Conservation (phyloP, 2,888 invertebrate genomes). For the Spodoptera exigua region DNA sequence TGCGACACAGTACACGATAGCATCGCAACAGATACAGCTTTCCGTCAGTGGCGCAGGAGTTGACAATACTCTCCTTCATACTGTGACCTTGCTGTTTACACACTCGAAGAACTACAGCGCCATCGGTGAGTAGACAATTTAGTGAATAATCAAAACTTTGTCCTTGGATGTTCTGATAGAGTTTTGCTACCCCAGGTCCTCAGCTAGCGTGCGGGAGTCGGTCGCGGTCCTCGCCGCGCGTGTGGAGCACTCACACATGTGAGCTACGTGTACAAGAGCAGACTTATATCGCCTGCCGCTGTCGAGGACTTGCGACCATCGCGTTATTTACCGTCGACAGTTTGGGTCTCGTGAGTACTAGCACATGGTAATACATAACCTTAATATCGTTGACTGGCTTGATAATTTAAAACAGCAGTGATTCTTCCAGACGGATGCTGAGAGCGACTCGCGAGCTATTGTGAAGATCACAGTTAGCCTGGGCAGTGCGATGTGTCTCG, state of each 20-base stretch:
- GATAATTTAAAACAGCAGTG: not conserved
- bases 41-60: conserved; percentile 70
- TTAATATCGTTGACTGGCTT: no score
- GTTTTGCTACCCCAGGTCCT: conserved; percentile 65
- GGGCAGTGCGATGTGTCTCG: conserved; percentile 81
- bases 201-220: conserved; percentile 81
- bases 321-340: conserved; percentile 80
- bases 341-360: conserved; percentile 76
- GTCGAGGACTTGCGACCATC: conserved; percentile 80
- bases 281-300: conserved; percentile 77
- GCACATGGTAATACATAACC: not conserved
- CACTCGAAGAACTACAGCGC: conserved; percentile 82
- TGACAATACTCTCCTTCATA: conserved; percentile 77
- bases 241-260: conserved; percentile 81
- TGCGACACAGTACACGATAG: conserved; percentile 91
- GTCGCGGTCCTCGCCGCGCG: conserved; percentile 80
- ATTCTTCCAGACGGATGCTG: conserved; percentile 76
- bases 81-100: conserved; percentile 77
- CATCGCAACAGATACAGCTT: conserved; percentile 88
- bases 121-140: conserved; percentile 69
- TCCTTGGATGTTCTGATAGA: not conserved
- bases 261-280: conserved; percentile 81
- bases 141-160: not conserved
- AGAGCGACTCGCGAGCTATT: conserved; percentile 79
- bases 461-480: conserved; percentile 81